Percentiles rank a stretch among this genome's conserved stretches.
These are phyloP conservation scores for Siphonodentalium dalli DNA, from an alignment of 2,888 invertebrate genomes.

Conservation along the genomic window DNA sequence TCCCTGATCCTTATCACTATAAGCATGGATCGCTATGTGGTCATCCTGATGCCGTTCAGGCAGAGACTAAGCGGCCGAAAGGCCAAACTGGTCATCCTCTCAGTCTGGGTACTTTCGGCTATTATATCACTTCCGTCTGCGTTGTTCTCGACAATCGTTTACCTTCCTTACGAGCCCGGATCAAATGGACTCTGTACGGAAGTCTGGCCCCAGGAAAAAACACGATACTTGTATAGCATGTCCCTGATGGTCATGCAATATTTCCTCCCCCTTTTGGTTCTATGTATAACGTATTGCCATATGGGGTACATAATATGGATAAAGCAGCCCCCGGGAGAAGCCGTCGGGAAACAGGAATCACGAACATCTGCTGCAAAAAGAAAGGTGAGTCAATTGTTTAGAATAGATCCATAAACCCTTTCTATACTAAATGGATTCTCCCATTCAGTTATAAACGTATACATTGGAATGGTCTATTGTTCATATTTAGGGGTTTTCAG, in stretches of 20 bases:
- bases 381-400: constrained; percentile 76
- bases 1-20: constrained; percentile 91
- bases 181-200: constrained; percentile 40
- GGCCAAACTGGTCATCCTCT: constrained; percentile 74
- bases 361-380: constrained; percentile 84
- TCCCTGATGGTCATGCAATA: constrained; percentile 81
- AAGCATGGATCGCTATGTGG: constrained; percentile 87
- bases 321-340: constrained; percentile 85
- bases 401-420: no score
- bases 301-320: constrained; percentile 89
- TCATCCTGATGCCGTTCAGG: constrained; percentile 85
- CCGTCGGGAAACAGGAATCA: constrained; percentile 81
- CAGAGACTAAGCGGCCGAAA: constrained; percentile 79
- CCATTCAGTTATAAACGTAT: no score
- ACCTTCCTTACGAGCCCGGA: constrained; percentile 24
- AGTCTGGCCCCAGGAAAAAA: constrained; percentile 32
- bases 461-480: no score
- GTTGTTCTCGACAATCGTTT: constrained; percentile 71
- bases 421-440: no score
- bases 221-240: constrained; percentile 72
- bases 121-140: constrained; percentile 83
- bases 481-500: no score
- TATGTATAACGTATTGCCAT: constrained; percentile 84
- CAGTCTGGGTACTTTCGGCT: constrained; percentile 80
- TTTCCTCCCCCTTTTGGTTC: constrained; percentile 79